A percentile compares a stretch with the other conserved stretches of the same genome.
Evolutionary conservation across 1,140 invertebrate species (phyloP).

Genomic region (Caenorhabditis brenneri): DNA sequence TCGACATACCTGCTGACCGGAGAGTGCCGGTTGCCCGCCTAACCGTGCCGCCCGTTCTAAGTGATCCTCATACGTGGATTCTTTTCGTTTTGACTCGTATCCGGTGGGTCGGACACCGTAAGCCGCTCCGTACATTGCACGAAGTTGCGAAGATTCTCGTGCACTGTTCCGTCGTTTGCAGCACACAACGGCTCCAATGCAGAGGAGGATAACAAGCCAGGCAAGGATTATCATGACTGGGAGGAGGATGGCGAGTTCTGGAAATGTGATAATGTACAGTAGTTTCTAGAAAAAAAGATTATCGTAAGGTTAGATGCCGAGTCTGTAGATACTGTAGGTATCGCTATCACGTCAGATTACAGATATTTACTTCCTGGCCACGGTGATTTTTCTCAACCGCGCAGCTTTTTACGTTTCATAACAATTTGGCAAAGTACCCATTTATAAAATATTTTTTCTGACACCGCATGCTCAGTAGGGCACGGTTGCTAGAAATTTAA

Average conservation of each 20-base stretch:
- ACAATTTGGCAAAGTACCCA: no score
- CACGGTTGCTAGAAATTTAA: no score
- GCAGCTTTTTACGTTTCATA: no score
- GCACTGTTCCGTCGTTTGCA: constrained; percentile 59
- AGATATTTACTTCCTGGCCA: no score
- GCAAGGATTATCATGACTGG: constrained; percentile 64
- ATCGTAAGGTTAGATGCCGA: no score
- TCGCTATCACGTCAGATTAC: no score
- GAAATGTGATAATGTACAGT: constrained; percentile 22
- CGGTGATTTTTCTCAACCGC: no score
- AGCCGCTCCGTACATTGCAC: constrained; percentile 65
- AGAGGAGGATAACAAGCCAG: constrained; percentile 64
- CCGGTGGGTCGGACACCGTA: constrained; percentile 65
- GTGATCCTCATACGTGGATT: constrained; percentile 67
- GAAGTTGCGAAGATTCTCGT: constrained; percentile 51
- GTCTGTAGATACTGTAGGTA: no score
- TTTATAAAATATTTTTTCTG: no score
- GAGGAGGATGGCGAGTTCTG: constrained; percentile 65
- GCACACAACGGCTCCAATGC: constrained; percentile 66
- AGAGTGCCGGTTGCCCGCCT: constrained; percentile 7
- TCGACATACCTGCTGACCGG: background rate
- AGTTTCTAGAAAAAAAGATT: background rate
- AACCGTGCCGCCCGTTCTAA: constrained; percentile 65
- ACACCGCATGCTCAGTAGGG: no score
- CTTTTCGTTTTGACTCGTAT: constrained; percentile 56